Evolutionary conservation across 1,140 invertebrate genomes (phyloP).

Genomic region (Ditylenchus dipsaci): DNA sequence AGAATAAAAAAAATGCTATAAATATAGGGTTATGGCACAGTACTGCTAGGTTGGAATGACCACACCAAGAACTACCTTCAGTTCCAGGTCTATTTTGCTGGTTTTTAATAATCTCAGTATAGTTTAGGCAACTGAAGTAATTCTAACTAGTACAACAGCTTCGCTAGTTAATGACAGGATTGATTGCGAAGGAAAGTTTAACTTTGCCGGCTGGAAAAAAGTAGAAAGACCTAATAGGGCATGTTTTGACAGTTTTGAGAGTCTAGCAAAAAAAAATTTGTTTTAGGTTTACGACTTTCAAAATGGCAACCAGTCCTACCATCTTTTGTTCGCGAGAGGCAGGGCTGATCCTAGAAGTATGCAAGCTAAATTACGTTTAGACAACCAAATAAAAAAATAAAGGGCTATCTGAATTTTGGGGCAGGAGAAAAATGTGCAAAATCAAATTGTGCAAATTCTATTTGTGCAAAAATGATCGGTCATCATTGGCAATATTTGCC

Average conservation of each 20-base stretch:
- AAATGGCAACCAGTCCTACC: background rate
- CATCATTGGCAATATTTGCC: too few species aligned
- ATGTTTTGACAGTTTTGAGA: background rate
- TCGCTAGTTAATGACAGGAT: background rate
- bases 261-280: background rate
- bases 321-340: background rate
- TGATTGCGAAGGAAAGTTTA: background rate
- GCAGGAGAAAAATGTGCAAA: too few species aligned
- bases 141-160: background rate
- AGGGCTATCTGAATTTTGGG: too few species aligned
- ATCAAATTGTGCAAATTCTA: too few species aligned
- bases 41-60: background rate
- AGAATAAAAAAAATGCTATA: too few species aligned
- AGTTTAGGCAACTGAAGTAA: background rate
- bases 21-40: background rate
- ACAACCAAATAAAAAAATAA: too few species aligned
- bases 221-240: background rate
- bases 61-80: background rate
- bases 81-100: background rate
- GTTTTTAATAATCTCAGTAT: background rate
- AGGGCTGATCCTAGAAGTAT: background rate
- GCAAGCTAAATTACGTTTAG: background rate
- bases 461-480: too few species aligned
- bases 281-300: background rate
- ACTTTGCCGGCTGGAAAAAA: background rate